Conservation (phyloP, 2,888 invertebrate species). For the Lepidonotus clava region DNA sequence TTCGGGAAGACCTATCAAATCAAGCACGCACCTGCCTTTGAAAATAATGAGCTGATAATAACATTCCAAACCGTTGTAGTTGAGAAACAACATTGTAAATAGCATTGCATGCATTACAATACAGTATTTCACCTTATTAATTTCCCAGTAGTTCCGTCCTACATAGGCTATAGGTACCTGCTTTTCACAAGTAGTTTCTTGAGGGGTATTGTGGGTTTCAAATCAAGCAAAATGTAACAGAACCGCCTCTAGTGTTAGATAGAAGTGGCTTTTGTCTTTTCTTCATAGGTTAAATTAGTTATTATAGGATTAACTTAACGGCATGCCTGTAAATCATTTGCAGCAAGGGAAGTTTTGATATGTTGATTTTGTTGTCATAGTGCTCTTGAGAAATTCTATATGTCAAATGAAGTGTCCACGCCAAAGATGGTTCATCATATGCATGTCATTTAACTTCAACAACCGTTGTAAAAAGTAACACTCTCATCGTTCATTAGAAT, state of each 20-base stretch:
- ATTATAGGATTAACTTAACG: too few relatives aligned
- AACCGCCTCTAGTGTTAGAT: too few relatives aligned
- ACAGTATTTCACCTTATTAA: background rate
- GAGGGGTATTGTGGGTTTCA: background rate
- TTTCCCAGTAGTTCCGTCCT: constrained; percentile 37
- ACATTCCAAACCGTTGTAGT: constrained; percentile 34
- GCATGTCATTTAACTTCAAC: background rate
- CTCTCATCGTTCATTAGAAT: background rate
- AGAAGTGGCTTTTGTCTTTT: too few relatives aligned
- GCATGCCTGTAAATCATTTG: too few relatives aligned
- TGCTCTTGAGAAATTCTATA: too few relatives aligned
- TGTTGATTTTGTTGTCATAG: too few relatives aligned
- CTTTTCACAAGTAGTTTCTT: background rate
- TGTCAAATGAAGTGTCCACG: background rate
- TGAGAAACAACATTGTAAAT: background rate
- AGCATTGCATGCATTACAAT: constrained; percentile 10
- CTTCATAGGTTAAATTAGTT: too few relatives aligned
- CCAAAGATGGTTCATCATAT: constrained; percentile 5
- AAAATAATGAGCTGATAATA: background rate
- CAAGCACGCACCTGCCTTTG: background rate
- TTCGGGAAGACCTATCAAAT: background rate
- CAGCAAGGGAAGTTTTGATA: too few relatives aligned
- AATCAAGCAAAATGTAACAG: background rate
- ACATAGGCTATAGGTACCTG: background rate
- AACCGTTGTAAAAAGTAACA: background rate